Evolutionary conservation across 1,140 invertebrate species (phyloP), one percentile per base, ranked within the genome.

Genomic region (Drosophila ohnishii): DNA sequence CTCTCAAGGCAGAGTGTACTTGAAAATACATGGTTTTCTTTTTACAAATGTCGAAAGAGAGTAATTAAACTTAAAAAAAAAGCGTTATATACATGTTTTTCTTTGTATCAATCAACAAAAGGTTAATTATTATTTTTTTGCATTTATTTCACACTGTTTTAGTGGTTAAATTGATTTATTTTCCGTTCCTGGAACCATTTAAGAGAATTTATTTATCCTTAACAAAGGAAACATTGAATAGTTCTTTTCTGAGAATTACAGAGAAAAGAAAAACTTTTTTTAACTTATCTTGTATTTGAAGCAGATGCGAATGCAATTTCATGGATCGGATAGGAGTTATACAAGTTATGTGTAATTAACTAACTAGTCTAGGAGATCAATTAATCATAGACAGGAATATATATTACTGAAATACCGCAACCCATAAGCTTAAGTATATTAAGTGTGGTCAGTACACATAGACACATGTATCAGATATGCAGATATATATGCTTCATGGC

Each of bases 291-390:
- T 50, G 55, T 37, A 56, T 47, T 61, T 53, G 56, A 82, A 84
- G 79, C 79, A 59, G 65, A 90, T 90, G 81, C 86, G 82, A 65
- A 78, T 90, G 87, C 87, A 86, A 86, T 86, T 90, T 85, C 56
- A 74, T 82, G 47, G 55, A 25, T 72, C 34, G 35, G 35, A 14
- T 45, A 37, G 32, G 70, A 69, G 63, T 86, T 82, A 81, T 75
- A 85, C 81, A 80, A 69, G 60, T 66, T 64, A 58, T 30, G 42
- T 22, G 42, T 70, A 73, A 63, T 76, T 50, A 67, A 75, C 75
- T 86, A 75, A 86, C 58, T 81, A 66, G 40, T 42, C 83, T 86
- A 84, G 28, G 34, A 84, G 62, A 67, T 65, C 50, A 34, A 79
- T 75, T 71, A 79, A 64, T 84, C 55, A 72, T 53, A 83, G 64